Evolutionary conservation across 2,888 invertebrate species (phyloP).

Genomic region (Leucoptera coffeella): DNA sequence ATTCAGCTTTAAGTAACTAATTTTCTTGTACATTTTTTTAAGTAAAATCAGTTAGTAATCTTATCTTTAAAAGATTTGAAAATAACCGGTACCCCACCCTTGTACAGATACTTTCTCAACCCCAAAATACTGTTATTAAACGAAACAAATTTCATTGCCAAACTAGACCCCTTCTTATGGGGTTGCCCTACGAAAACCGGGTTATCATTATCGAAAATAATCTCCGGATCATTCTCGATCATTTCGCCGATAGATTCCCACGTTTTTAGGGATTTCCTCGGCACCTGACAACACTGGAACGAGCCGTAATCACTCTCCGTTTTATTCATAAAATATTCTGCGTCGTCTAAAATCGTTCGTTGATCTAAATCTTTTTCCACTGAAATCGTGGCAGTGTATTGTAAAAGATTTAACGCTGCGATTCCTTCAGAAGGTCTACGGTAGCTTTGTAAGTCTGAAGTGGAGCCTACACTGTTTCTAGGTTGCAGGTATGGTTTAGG

Average conservation of each 20-base stretch:
- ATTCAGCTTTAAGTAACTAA: no score
- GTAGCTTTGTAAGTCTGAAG: no score
- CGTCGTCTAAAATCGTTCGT: constrained; percentile 31
- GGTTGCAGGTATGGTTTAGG: background rate
- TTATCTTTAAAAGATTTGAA: no score
- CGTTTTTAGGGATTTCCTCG: constrained; percentile 20
- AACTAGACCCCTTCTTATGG: constrained; percentile 10
- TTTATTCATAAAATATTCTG: constrained; percentile 29
- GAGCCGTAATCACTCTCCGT: constrained; percentile 37
- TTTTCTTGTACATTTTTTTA: no score
- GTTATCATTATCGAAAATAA: constrained; percentile 36
- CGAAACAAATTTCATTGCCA: background rate
- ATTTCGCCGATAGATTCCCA: constrained; percentile 39
- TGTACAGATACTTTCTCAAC: constrained; percentile 6
- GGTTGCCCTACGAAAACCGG: constrained; percentile 30
- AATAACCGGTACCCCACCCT: no score
- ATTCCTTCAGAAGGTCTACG: background rate
- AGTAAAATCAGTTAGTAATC: no score
- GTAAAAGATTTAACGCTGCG: background rate
- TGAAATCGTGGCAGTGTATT: background rate
- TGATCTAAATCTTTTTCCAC: constrained; percentile 10
- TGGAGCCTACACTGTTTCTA: background rate
- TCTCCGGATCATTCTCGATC: constrained; percentile 44
- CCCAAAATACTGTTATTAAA: background rate
- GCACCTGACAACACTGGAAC: constrained; percentile 22